Conservation (phyloP, 2,113 vertebrate genomes). For the Serilophus lunatus region DNA sequence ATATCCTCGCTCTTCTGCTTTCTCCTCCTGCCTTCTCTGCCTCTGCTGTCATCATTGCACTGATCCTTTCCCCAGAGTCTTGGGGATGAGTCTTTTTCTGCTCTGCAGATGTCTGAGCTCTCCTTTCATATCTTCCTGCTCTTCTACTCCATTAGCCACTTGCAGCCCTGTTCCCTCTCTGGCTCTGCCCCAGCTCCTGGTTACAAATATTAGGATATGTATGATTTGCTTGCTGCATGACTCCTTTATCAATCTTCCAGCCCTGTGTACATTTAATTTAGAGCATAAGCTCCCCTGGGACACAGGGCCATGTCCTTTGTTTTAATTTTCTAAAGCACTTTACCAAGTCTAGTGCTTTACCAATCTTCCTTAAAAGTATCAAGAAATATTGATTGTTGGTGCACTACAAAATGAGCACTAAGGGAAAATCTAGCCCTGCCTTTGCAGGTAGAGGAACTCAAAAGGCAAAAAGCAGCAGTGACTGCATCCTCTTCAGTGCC, state of each 20-base stretch:
- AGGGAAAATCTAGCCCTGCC: background rate
- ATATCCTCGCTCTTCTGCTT: background rate
- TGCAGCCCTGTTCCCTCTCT: background rate
- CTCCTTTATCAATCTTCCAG: conserved; percentile 47
- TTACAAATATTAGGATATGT: conserved; percentile 39
- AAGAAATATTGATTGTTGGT: background rate
- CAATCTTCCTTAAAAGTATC: conserved; percentile 38
- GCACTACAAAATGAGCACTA: background rate
- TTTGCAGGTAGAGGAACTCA: background rate
- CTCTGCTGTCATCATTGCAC: background rate
- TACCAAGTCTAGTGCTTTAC: background rate
- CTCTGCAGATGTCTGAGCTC: background rate
- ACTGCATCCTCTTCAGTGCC: background rate
- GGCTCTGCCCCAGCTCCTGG: background rate
- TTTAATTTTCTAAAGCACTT: conserved; percentile 52
- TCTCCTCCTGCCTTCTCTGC: background rate
- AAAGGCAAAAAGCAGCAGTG: background rate
- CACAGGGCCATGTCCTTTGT: conserved; percentile 31
- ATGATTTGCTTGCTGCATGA: conserved; percentile 33
- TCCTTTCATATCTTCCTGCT: background rate
- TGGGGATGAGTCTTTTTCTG: background rate
- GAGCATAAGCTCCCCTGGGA: background rate
- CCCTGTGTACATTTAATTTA: conserved; percentile 23
- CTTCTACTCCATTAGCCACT: background rate
- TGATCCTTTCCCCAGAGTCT: background rate